Evolutionary conservation across 2,113 vertebrate genomes (phyloP).

Genomic region (Lepus americanus): DNA sequence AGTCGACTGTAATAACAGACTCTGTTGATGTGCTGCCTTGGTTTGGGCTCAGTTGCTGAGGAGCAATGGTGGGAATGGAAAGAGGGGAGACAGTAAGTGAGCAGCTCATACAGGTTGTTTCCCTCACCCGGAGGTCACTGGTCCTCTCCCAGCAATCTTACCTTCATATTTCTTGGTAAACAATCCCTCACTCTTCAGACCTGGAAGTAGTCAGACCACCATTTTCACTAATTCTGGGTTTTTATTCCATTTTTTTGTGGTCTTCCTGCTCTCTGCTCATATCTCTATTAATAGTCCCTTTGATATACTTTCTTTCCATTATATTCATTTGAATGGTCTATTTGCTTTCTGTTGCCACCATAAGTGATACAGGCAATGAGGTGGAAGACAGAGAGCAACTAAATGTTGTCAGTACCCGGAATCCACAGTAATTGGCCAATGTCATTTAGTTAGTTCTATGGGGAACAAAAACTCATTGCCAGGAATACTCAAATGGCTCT

Average conservation of each 20-base stretch:
- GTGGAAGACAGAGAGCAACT: background rate
- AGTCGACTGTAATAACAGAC: background rate
- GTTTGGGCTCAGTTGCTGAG: background rate
- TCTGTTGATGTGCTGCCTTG: background rate
- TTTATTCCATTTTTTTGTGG: background rate
- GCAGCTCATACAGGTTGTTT: background rate
- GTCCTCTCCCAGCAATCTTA: background rate
- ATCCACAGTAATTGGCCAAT: background rate
- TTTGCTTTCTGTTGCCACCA: background rate
- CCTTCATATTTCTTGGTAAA: background rate
- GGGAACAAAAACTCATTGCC: background rate
- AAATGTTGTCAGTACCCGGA: background rate
- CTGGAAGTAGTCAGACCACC: background rate
- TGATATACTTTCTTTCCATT: background rate
- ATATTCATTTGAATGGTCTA: background rate
- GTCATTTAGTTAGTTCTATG: background rate
- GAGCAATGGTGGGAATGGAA: background rate
- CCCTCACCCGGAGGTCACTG: background rate
- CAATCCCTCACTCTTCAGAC: background rate
- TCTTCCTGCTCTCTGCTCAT: background rate
- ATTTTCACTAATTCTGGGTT: background rate
- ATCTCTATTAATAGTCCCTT: too few relatives aligned
- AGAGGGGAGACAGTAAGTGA: fast-evolving
- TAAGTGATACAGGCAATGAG: background rate
- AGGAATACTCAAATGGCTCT: background rate